Conservation (phyloP, 2,888 invertebrate species). For the Ormyrus labotus region DNA sequence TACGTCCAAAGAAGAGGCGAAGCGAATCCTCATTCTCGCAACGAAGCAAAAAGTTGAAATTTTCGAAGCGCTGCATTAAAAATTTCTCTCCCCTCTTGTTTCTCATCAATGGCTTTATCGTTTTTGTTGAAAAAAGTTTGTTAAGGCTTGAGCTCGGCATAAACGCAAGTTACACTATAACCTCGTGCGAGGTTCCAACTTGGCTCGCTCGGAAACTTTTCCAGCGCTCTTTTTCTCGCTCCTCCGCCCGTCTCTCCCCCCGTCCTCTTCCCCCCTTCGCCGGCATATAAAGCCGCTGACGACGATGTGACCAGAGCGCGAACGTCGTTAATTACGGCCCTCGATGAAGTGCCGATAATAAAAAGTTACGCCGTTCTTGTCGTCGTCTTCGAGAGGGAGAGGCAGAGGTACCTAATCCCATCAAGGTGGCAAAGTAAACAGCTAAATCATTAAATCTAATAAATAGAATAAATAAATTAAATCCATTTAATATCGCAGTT, state of each 20-base stretch:
- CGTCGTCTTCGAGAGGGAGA: neutral
- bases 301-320: slow-evolving; percentile 45
- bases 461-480: neutral
- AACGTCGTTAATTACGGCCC: slow-evolving; percentile 64
- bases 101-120: neutral
- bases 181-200: neutral
- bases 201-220: neutral
- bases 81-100: neutral
- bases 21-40: too few species aligned
- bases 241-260: too few species aligned
- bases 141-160: slow-evolving; percentile 43
- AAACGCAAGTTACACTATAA: slow-evolving; percentile 7
- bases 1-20: too few species aligned
- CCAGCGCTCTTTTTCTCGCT: too few species aligned
- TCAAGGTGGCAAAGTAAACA: neutral
- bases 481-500: neutral
- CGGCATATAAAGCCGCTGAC: slow-evolving; percentile 16
- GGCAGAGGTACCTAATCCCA: slow-evolving; percentile 4
- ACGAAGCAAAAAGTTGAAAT: too few species aligned
- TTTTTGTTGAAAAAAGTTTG: slow-evolving; percentile 3
- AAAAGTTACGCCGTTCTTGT: slow-evolving; percentile 28
- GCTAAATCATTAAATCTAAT: neutral
- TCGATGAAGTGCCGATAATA: slow-evolving; percentile 64
- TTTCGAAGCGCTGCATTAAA: too few species aligned
- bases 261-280: too few species aligned